Evolutionary conservation across 2,888 invertebrate genomes (phyloP).

Genomic region (Drosophila heteroneura): DNA sequence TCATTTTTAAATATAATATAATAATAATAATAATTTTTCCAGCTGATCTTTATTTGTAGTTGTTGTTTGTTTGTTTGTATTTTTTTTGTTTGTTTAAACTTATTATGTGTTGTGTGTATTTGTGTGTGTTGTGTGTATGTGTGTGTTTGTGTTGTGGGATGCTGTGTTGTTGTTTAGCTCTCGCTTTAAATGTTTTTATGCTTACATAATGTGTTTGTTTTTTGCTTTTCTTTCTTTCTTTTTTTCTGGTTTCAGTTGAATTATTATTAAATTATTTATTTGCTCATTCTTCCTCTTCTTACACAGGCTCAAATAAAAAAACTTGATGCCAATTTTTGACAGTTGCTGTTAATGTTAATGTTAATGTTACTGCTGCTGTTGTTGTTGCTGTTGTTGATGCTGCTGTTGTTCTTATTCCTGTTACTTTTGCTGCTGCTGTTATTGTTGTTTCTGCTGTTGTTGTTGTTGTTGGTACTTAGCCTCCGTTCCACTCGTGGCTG

Average conservation of each 20-base stretch:
- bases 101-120: conserved; percentile 62
- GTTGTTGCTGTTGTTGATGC: neutral
- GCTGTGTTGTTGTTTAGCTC: conserved; percentile 77
- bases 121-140: conserved; percentile 7
- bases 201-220: conserved; percentile 63
- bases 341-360: conserved; percentile 16
- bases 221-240: conserved; percentile 19
- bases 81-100: conserved; percentile 75
- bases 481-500: conserved; percentile 47
- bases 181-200: conserved; percentile 78
- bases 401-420: conserved; percentile 8
- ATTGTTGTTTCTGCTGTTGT: conserved; percentile 31
- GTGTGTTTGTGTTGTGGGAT: conserved; percentile 59
- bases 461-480: conserved; percentile 44
- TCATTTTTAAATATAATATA: conserved; percentile 78
- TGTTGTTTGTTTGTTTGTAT: conserved; percentile 9
- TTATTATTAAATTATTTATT: conserved; percentile 78
- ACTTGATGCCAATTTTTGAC: conserved; percentile 49
- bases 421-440: conserved; percentile 48
- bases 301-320: conserved; percentile 44
- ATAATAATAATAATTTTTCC: conserved; percentile 80
- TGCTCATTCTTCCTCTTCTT: conserved; percentile 50
- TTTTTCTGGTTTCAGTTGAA: conserved; percentile 61
- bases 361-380: neutral
- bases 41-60: conserved; percentile 77